Base-by-base conservation (phyloP, 1,140 invertebrate genomes). In the Drosophila auraria region DNA sequence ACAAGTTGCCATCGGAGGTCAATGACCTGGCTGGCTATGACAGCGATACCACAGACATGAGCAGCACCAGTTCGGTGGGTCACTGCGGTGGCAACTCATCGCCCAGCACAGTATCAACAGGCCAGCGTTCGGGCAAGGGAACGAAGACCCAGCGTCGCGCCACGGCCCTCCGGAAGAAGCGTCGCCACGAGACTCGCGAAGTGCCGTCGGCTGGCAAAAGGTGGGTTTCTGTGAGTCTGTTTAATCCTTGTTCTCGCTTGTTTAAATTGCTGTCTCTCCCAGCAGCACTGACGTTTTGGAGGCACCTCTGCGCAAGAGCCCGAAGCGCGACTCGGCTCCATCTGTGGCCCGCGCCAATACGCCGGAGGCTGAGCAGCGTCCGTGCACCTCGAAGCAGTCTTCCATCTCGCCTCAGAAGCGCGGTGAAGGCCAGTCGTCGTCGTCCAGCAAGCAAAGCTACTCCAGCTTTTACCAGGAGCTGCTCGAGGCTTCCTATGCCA, bases 41-140 rank as follows among this genome's bases (percentile, higher is more conserved):
- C 3, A 93, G 92, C 51, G 92, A 93, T 78, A 92, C 92, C 25
- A 93, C 92, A 0, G 92, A 93, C 23, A 87, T 93, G 80, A 93
- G 92, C 49, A 93, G 92, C 75, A 93, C 92, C n/a, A 93, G 92
- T 49, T 93, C 92, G 7, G 81, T 82, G 30, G 84, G 92, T 14
- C 80, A 87, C 27, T 76, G 78, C 54, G 81, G 77, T 5, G 83
- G 84, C 0, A 82, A 66, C 25, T 72, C 65, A 1, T 90, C 90
- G 14, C 84, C 90, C 1, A 87, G 78, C 15, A 72, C 86, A 36
- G 72, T 69, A 3, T 33, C 61, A 23, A 5, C 4, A 15, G 54
- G 50, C 8, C 66, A 91, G 25, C 82, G 87, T 9, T 36, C 77
- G 23, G 61, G 57, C 51, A 92, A 91, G 59, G 59, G 68, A 54